Evolutionary conservation across 2,113 vertebrate genomes (phyloP).

Genomic region (Eublepharis macularius): DNA sequence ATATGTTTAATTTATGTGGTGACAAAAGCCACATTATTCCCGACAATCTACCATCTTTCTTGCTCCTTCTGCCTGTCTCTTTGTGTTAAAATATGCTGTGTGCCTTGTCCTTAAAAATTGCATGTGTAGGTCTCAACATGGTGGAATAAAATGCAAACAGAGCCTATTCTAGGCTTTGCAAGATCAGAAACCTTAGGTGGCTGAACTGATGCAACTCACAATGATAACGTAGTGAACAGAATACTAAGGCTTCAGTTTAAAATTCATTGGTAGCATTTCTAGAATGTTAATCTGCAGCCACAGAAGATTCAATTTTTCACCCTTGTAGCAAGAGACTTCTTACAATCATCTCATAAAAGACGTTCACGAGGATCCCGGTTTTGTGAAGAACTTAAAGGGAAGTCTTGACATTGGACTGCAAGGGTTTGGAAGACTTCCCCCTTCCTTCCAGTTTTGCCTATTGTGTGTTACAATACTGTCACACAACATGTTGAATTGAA

Average conservation of each 20-base stretch:
- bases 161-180: not conserved
- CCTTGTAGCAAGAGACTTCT: not conserved
- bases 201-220: not conserved
- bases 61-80: not conserved
- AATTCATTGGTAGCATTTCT: not conserved
- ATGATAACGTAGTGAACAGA: not conserved
- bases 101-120: not conserved
- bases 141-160: not conserved
- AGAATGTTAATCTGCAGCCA: not conserved
- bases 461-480: not conserved
- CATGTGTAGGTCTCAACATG: not conserved
- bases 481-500: not conserved
- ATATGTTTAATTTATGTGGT: constrained; percentile 11
- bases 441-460: not conserved
- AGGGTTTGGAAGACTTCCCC: not conserved
- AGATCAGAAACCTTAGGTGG: not conserved
- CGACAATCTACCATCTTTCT: not conserved
- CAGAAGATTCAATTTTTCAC: not conserved
- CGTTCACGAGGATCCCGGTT: not conserved
- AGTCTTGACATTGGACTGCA: not conserved
- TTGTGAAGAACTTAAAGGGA: not conserved
- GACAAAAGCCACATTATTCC: constrained; percentile 14
- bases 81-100: constrained; percentile 25
- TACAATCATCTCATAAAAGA: not conserved
- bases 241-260: not conserved